phyloP scores from a whole-genome alignment of 2,797 vertebrate genomes.

The Sphenodon punctatus region DNA sequence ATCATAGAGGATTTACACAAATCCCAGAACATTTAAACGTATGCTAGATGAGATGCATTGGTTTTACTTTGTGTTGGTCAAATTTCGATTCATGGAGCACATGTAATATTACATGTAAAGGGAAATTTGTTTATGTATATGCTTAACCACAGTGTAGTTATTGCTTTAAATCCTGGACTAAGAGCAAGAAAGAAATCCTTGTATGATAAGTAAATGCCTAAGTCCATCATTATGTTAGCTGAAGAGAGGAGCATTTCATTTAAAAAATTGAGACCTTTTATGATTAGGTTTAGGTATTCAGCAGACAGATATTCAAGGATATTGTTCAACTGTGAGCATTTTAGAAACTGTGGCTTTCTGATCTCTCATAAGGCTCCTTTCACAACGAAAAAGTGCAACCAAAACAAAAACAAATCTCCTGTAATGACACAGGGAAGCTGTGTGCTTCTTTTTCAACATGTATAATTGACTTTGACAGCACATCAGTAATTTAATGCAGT shows the following conservation, averaged over 20 bases:
- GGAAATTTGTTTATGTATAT: constrained; percentile 13
- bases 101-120: constrained; percentile 12
- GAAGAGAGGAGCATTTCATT: constrained; percentile 49
- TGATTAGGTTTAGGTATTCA: constrained; percentile 5
- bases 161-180: constrained; percentile 3
- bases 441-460: constrained; percentile 73
- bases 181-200: constrained; percentile 13
- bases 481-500: constrained; percentile 79
- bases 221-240: constrained; percentile 30
- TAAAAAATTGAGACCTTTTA: constrained; percentile 37
- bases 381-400: constrained; percentile 63
- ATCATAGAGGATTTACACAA: not conserved
- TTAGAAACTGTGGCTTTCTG: constrained; percentile 51
- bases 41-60: not conserved
- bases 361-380: constrained; percentile 64
- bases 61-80: not conserved
- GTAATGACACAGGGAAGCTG: constrained; percentile 75
- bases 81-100: not conserved
- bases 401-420: constrained; percentile 71
- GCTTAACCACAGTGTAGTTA: constrained; percentile 6
- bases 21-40: not conserved
- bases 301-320: constrained; percentile 18
- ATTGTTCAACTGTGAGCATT: constrained; percentile 48
- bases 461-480: constrained; percentile 84
- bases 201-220: constrained; percentile 36